Conservation (phyloP, 2,113 vertebrate genomes). For the Willisornis vidua region DNA sequence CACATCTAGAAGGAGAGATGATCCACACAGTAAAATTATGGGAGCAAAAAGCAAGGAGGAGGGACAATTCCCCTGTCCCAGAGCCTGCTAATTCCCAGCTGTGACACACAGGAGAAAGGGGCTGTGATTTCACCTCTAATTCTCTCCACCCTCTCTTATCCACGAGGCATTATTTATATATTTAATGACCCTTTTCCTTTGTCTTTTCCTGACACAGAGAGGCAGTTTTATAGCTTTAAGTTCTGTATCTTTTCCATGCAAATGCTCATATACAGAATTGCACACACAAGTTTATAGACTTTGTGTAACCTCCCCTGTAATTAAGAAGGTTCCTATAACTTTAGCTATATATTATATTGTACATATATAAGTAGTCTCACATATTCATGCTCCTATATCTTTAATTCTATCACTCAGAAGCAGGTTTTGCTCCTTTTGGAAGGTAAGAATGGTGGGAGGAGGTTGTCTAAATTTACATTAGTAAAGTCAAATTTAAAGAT, state of each 20-base stretch:
- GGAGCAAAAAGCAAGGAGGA: background rate
- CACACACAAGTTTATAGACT: background rate
- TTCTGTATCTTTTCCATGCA: background rate
- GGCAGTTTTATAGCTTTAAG: background rate
- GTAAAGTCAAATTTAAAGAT: background rate
- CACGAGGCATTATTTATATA: background rate
- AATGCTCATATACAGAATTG: background rate
- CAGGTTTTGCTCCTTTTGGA: background rate
- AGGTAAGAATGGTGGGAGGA: background rate
- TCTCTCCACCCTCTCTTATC: background rate
- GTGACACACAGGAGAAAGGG: background rate
- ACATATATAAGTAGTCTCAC: background rate
- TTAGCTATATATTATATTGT: background rate
- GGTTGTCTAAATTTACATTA: accelerated
- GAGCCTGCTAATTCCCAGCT: background rate
- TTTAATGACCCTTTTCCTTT: background rate
- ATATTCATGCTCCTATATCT: background rate
- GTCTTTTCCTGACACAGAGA: background rate
- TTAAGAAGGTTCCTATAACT: background rate
- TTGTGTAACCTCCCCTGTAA: background rate
- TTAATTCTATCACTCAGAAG: background rate
- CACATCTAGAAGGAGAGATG: background rate
- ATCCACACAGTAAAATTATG: background rate
- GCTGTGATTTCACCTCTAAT: background rate
- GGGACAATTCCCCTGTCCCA: too few relatives aligned